Evolutionary conservation across 2,797 vertebrate genomes (phyloP), one percentile per base, ranked within the genome.

Genomic region (Phoxinus dragarum): DNA sequence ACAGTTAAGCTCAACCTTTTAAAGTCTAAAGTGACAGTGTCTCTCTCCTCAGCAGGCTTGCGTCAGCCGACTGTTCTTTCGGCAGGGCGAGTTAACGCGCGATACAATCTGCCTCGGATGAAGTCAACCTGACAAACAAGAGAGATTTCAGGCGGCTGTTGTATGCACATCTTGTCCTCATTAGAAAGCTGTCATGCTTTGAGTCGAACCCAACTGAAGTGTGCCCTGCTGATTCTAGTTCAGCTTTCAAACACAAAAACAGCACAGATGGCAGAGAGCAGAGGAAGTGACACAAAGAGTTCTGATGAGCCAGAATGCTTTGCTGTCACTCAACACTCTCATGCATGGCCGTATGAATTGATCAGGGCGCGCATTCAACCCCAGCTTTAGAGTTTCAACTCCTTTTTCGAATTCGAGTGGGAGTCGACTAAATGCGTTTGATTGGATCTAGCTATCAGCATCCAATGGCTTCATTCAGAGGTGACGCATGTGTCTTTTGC

Each of bases 261-360:
- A 84, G 88, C 84, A 89, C 93, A 94, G 94, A 94, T 94, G 93
- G 84, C 79, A 86, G 85, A 79, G 84, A 90, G 75, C 91, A 82
- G 90, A 92, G 91, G 94, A 94, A 94, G 93, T 88, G 78, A 88
- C 91, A 95, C 93, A 95, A 95, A 94, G 93, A 92, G 76, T 93
- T 94, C 90, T 95, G 94, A 95, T 95, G 94, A 91, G 92, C 93
- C 90, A 93, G 92, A 94, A 93, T 91, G 91, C 85, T 86, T 88
- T 90, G 77, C 92, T 89, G 91, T 93, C 93, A 92, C 91, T 95
- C 91, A 91, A 84, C 89, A 84, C 91, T 90, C 75, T 91, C 86
- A 79, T 66, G 73, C 90, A 85, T 89, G 90, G 87, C 81, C 69
- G 52, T 80, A 89, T 93, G 91, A 94, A 94, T 91, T 90, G 91